These are phyloP conservation scores for Choloepus hoffmanni DNA, from an alignment of 2,113 vertebrate species.

Conservation along the genomic window DNA sequence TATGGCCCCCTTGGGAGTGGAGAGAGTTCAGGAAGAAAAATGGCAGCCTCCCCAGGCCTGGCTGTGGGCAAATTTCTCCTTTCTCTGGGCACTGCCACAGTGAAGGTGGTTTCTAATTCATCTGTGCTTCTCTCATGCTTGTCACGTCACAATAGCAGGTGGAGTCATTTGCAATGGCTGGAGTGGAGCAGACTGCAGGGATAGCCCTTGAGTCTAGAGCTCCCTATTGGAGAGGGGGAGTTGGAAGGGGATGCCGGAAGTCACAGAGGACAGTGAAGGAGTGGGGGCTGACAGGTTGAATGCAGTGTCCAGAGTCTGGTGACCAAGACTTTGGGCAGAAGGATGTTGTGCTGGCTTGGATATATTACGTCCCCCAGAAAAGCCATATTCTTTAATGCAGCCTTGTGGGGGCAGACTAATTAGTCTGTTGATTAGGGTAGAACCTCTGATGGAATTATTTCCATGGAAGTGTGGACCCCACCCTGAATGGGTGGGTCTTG, in stretches of 20 bases:
- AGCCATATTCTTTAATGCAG: no score
- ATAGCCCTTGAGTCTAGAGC: neutral
- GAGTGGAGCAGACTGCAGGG: neutral
- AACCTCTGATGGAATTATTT: no score
- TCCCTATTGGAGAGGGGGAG: neutral
- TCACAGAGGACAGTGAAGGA: neutral
- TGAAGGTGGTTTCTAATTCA: neutral
- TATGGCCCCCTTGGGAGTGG: conserved; percentile 26
- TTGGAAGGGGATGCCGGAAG: neutral
- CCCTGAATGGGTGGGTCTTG: no score
- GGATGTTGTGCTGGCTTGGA: no score
- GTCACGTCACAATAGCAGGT: neutral
- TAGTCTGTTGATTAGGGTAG: no score
- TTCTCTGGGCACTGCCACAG: neutral
- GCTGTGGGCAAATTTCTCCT: neutral
- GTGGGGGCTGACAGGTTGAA: neutral
- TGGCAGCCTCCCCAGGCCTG: conserved; percentile 13
- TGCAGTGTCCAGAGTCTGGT: accelerated
- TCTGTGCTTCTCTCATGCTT: neutral
- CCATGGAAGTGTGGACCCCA: no score
- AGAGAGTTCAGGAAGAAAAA: conserved; percentile 59
- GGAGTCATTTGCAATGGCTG: neutral
- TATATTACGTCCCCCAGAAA: no score
- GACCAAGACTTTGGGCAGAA: neutral
- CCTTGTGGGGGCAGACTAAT: no score